phyloP scores from a whole-genome alignment of 64 coral and sea anemone genomes.

The Orbicella faveolata region DNA sequence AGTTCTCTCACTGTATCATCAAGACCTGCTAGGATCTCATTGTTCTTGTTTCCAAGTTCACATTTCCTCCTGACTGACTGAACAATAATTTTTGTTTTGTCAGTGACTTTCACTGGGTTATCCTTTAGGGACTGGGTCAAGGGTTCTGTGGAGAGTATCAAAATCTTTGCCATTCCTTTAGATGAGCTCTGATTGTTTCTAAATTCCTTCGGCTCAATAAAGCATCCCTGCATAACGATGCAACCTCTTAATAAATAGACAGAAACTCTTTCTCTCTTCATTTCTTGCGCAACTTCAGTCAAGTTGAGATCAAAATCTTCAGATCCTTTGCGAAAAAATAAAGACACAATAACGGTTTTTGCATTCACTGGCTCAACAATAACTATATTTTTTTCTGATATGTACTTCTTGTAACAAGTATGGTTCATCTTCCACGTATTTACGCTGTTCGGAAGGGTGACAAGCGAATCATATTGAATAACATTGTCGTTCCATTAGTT shows the following conservation, averaged over 20 bases:
- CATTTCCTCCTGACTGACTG: constrained; percentile 26
- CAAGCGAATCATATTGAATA: constrained; percentile 57
- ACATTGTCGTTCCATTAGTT: neutral
- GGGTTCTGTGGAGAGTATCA: constrained; percentile 28
- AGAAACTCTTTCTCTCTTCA: neutral
- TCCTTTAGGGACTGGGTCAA: constrained; percentile 8
- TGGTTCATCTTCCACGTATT: neutral
- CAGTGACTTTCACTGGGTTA: constrained; percentile 35
- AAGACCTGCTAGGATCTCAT: constrained; percentile 56
- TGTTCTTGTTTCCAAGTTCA: neutral
- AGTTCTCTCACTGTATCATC: constrained; percentile 60
- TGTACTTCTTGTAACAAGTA: neutral
- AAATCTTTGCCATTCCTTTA: constrained; percentile 28
- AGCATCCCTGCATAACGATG: constrained; percentile 1
- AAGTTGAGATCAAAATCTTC: neutral
- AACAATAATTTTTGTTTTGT: constrained; percentile 55
- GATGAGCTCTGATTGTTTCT: neutral
- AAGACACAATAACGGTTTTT: neutral
- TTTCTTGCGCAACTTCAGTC: neutral
- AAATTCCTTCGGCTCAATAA: constrained; percentile 13
- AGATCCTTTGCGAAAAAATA: neutral
- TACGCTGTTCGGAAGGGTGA: constrained; percentile 8
- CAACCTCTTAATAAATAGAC: neutral
- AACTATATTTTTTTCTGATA: constrained; percentile 9
- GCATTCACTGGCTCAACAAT: constrained; percentile 9